Evolutionary conservation across 2,797 vertebrate genomes (phyloP).

Genomic region (Syndactyla subalaris): DNA sequence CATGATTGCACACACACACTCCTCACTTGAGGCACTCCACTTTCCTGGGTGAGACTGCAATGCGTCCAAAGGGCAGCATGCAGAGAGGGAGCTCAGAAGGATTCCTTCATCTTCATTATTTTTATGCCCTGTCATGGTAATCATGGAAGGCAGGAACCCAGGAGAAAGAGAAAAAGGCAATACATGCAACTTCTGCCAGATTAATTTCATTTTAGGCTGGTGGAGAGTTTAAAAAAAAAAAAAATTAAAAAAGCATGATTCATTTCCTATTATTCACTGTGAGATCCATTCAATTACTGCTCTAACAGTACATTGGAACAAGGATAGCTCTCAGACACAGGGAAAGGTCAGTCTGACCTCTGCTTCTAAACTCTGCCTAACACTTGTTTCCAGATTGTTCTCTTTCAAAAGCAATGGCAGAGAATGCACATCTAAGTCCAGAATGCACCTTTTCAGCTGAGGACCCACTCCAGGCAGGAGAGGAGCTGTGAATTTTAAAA

Average conservation of each 20-base stretch:
- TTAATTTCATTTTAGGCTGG: constrained; percentile 29
- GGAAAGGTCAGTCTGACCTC: constrained; percentile 37
- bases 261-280: constrained; percentile 52
- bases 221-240: not conserved
- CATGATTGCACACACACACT: accelerated
- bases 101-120: not conserved
- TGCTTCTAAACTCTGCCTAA: not conserved
- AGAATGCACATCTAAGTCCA: not conserved
- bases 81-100: not conserved
- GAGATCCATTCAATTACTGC: constrained; percentile 52
- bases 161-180: not conserved
- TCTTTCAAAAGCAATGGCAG: not conserved
- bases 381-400: not conserved
- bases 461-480: not conserved
- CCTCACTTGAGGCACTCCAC: accelerated
- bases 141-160: not conserved
- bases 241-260: constrained; percentile 17
- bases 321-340: not conserved
- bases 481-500: not conserved
- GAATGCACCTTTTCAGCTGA: not conserved
- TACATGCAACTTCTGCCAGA: not conserved
- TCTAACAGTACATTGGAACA: not conserved
- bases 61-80: accelerated
- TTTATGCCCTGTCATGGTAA: not conserved
- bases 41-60: not conserved